Percentiles rank a stretch among this genome's conserved stretches.
These are phyloP conservation scores for Andrena praecox DNA, from an alignment of 2,888 invertebrate species.

Conservation along the genomic window DNA sequence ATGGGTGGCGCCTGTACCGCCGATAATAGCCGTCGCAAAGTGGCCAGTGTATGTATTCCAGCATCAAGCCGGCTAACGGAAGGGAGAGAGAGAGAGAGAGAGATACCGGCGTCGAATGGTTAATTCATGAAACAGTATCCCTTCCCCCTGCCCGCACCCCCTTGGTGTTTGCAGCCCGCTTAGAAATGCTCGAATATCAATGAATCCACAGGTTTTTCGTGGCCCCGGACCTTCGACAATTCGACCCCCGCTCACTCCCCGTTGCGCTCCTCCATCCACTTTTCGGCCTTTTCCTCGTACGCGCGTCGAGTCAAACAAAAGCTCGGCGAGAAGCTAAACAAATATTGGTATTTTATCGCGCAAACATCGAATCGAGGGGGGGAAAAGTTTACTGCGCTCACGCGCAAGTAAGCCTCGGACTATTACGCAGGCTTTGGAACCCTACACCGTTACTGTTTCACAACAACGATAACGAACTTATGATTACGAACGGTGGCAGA, in stretches of 20 bases:
- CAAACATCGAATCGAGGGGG: not conserved
- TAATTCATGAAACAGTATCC: conserved; percentile 75
- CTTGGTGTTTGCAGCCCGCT: conserved; percentile 27
- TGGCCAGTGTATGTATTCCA: conserved; percentile 59
- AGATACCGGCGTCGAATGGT: conserved; percentile 64
- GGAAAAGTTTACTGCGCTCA: not conserved
- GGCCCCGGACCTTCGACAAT: conserved; percentile 31
- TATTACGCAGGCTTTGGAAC: not conserved
- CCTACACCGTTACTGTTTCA: not conserved
- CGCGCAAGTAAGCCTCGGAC: not conserved
- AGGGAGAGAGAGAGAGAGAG: conserved; percentile 10
- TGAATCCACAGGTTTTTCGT: conserved; percentile 61
- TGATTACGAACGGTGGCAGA: too few species aligned
- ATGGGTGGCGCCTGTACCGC: conserved; percentile 38
- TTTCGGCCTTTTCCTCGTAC: not conserved
- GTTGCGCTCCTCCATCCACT: not conserved
- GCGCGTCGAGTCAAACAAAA: not conserved
- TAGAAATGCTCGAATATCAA: conserved; percentile 65
- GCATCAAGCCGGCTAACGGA: conserved; percentile 44
- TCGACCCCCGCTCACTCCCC: not conserved
- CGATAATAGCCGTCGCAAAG: conserved; percentile 65
- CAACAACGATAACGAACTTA: too few species aligned
- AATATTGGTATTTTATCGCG: conserved; percentile 38
- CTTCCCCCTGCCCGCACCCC: conserved; percentile 32
- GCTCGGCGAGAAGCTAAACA: conserved; percentile 11